Evolutionary conservation across 1,140 invertebrate genomes (phyloP).

Genomic region (Drusus annulatus): DNA sequence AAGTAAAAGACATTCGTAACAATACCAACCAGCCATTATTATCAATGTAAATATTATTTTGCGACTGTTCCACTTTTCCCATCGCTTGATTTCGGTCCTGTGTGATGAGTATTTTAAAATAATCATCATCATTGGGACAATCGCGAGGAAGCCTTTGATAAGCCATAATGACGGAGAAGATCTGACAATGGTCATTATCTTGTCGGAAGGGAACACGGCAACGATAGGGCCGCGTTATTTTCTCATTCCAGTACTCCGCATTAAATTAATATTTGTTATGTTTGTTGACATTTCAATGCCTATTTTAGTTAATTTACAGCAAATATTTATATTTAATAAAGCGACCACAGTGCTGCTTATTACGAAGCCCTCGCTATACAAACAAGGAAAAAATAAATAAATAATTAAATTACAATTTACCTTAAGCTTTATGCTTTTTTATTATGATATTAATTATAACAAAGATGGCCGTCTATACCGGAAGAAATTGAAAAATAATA

Average conservation of each 20-base stretch:
- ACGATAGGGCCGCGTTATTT: constrained; percentile 4
- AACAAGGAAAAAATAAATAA: too few species aligned
- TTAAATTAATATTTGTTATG: not conserved
- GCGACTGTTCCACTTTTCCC: constrained; percentile 41
- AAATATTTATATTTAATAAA: too few species aligned
- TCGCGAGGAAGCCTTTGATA: constrained; percentile 29
- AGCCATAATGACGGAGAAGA: constrained; percentile 20
- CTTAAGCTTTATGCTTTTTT: too few species aligned
- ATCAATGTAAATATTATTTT: constrained; percentile 57
- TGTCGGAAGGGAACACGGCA: not conserved
- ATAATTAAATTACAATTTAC: too few species aligned
- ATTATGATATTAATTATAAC: too few species aligned
- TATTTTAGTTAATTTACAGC: not conserved
- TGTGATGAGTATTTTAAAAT: constrained; percentile 39
- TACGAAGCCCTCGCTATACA: too few species aligned
- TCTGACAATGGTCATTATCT: constrained; percentile 23
- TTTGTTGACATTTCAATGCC: not conserved
- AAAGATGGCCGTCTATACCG: too few species aligned
- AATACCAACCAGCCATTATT: constrained; percentile 43
- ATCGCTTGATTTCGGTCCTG: constrained; percentile 35
- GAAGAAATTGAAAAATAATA: too few species aligned
- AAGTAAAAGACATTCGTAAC: constrained; percentile 31
- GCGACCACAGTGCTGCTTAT: too few species aligned
- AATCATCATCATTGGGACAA: constrained; percentile 39
- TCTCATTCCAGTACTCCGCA: not conserved